Evolutionary conservation across 1,140 invertebrate species (phyloP), one percentile per base, ranked within the genome.

Genomic region (Ips typographus): DNA sequence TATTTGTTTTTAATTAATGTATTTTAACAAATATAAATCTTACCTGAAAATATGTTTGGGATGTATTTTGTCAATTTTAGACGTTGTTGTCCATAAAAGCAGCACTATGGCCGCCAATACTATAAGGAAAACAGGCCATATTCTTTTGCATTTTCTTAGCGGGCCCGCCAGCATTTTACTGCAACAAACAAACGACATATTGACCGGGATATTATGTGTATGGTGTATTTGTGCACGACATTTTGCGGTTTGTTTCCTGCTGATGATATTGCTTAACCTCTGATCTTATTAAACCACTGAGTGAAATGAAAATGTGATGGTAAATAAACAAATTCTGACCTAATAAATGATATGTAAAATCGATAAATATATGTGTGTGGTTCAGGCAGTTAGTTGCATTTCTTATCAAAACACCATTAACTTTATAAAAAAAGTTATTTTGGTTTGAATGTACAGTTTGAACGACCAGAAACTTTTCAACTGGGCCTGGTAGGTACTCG

Each of bases 31-130:
- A 58, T 1, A 47, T 47, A 5, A 56, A 55, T 68, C 70, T 73
- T 65, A 76, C 76, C 74, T 73, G 55, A 72, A 74, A 44, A 77
- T 72, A 38, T 76, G 76, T 65, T 76, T 76, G 1, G 75, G 73
- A 70, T 75, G 74, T 52, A 75, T 72, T 71, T 74, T 63, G 52
- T 73, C 55, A 39, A 73, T 47, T 60, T 68, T 74, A 49, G 7
- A 40, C 40, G 40, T 22, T 55, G 37, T 59, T 39, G 49, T 72
- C 68, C 73, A 77, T 40, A 76, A 40, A 40, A 74, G 59, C 38
- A 78, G 41, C 39, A 77, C 58, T 36, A 74, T 61, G 43, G 77
- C 42, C 1, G 69, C 70, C 2, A 65, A 37, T 42, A 71, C 70
- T 63, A 77, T 74, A 5, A 77, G 44, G 43, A 75, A 65, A 38